phyloP scores from a whole-genome alignment of 2,797 vertebrate genomes.

The Aplochiton taeniatus region DNA sequence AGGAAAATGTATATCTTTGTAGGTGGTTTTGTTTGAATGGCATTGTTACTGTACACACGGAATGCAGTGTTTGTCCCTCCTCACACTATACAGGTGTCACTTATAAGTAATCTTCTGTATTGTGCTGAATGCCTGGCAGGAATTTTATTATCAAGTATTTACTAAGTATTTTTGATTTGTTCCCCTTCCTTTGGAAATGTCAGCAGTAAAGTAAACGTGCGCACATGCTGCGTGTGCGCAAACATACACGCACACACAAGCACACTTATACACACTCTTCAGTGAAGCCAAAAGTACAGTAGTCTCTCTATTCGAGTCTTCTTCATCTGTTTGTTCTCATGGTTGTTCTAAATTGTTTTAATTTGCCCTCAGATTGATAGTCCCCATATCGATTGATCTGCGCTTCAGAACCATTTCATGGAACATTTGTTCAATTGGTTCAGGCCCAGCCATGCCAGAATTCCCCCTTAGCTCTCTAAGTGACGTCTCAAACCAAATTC shows the following conservation, averaged over 20 bases:
- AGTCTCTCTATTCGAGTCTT: constrained; percentile 41
- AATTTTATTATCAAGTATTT: too few species aligned
- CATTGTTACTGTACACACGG: constrained; percentile 30
- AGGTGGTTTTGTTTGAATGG: constrained; percentile 34
- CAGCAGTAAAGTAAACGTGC: too few species aligned
- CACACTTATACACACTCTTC: constrained; percentile 9
- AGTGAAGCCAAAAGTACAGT: constrained; percentile 20
- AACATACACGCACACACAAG: background rate
- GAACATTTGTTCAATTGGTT: constrained; percentile 82
- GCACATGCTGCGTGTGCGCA: background rate
- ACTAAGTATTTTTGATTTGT: too few species aligned
- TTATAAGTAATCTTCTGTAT: too few species aligned
- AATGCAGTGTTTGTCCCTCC: too few species aligned
- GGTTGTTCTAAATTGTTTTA: constrained; percentile 75
- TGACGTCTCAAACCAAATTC: constrained; percentile 73
- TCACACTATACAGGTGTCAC: too few species aligned
- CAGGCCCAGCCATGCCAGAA: constrained; percentile 68
- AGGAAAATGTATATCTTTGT: constrained; percentile 54
- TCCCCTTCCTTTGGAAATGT: too few species aligned
- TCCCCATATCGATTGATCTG: constrained; percentile 75
- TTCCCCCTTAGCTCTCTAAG: constrained; percentile 72
- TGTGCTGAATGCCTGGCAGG: too few species aligned
- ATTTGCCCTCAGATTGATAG: constrained; percentile 78
- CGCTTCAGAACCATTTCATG: constrained; percentile 80
- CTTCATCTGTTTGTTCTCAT: constrained; percentile 55